phyloP scores from a whole-genome alignment of 2,113 vertebrate species.

The Polyodon spathula region DNA sequence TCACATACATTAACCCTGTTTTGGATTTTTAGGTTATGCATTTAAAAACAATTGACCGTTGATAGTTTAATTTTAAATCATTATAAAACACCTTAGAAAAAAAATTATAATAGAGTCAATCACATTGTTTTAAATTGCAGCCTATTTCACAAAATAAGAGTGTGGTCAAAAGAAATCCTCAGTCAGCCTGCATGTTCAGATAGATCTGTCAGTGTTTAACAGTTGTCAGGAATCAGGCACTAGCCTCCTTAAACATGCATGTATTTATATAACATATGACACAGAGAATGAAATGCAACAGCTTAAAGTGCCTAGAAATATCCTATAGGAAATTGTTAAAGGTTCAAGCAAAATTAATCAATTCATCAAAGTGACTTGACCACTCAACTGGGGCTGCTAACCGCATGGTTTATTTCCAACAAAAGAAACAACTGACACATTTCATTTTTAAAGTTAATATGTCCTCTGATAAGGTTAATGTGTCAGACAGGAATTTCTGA shows the following conservation, averaged over 20 bases:
- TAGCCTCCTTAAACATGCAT: neutral
- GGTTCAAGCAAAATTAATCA: neutral
- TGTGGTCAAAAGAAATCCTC: no score
- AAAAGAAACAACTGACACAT: slow-evolving; percentile 31
- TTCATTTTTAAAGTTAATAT: slow-evolving; percentile 14
- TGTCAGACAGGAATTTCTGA: slow-evolving; percentile 52
- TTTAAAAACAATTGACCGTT: no score
- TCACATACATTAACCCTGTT: no score
- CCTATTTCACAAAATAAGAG: no score
- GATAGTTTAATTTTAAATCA: no score
- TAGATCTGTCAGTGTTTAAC: no score
- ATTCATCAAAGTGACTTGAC: slow-evolving; percentile 41
- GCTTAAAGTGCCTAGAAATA: neutral
- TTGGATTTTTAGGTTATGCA: no score
- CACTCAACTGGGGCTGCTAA: slow-evolving; percentile 14
- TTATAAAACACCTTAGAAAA: no score
- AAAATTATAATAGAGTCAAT: no score
- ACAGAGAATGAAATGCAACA: neutral
- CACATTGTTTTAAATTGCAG: no score
- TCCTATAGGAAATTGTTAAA: neutral
- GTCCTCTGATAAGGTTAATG: slow-evolving; percentile 49
- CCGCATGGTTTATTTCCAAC: slow-evolving; percentile 25
- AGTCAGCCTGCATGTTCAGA: no score
- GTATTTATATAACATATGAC: neutral
- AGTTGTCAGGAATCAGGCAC: no score